Percentiles rank a stretch among this genome's conserved stretches.
These are phyloP conservation scores for Sciurus carolinensis DNA, from an alignment of 2,797 vertebrate genomes.

Conservation along the genomic window DNA sequence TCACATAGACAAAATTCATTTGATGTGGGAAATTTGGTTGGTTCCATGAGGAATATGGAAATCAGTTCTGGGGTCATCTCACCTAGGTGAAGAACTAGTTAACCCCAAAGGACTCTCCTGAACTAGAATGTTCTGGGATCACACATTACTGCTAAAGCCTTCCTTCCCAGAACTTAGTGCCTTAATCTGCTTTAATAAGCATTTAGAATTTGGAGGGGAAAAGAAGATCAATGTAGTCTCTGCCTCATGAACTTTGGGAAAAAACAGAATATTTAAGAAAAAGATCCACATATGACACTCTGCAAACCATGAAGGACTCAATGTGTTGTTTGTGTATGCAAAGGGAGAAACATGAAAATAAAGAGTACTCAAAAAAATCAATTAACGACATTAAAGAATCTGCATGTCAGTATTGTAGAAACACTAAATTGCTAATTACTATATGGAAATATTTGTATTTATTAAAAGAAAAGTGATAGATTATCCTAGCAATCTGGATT, in stretches of 20 bases:
- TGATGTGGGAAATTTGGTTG: not conserved
- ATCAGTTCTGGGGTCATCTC: not conserved
- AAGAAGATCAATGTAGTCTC: not conserved
- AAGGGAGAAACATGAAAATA: conserved; percentile 39
- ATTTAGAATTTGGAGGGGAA: not conserved
- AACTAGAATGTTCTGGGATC: not conserved
- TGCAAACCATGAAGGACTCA: not conserved
- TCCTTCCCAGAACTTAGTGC: not conserved
- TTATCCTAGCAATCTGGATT: conserved; percentile 41
- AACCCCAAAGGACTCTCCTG: not conserved
- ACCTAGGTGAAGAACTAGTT: not conserved
- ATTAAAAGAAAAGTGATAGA: conserved; percentile 67
- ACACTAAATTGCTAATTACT: conserved; percentile 8
- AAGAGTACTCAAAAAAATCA: not conserved
- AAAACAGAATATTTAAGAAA: not conserved
- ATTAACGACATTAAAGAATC: conserved; percentile 29
- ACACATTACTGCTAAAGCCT: not conserved
- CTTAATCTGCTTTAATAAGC: not conserved
- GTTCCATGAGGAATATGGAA: not conserved
- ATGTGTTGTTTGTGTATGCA: not conserved
- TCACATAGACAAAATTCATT: not conserved
- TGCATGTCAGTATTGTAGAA: conserved; percentile 52
- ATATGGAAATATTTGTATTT: conserved; percentile 30
- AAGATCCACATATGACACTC: not conserved
- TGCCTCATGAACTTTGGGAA: not conserved